These are phyloP conservation scores for Setipinna tenuifilis DNA, from an alignment of 2,797 vertebrate species.

Conservation along the genomic window DNA sequence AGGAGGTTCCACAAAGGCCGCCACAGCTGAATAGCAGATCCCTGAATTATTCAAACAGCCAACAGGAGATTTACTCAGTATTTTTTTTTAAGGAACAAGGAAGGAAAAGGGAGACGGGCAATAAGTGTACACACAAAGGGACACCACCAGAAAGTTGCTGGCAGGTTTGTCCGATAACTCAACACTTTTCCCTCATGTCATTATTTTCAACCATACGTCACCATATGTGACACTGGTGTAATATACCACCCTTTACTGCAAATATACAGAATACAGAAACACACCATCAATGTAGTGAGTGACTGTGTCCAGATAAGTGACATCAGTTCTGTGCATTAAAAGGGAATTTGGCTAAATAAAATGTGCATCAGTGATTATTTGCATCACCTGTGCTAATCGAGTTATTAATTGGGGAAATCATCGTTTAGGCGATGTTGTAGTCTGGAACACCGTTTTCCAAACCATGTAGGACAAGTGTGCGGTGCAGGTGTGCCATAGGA, in stretches of 20 bases:
- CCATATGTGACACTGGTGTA: background rate
- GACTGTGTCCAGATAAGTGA: no score
- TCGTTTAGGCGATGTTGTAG: no score
- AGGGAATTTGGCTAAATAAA: no score
- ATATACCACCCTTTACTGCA: background rate
- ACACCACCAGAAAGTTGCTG: slow-evolving; percentile 25
- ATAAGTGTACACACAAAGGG: slow-evolving; percentile 38
- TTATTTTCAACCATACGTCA: background rate
- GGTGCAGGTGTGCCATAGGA: no score
- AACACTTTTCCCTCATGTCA: background rate
- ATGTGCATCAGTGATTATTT: no score
- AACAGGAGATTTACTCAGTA: slow-evolving; percentile 50
- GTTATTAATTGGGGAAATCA: no score
- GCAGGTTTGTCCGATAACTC: background rate
- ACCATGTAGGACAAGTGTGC: no score
- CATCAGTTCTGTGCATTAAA: no score
- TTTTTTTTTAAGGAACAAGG: background rate
- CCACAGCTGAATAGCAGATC: slow-evolving; percentile 56
- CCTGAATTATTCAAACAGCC: slow-evolving; percentile 73
- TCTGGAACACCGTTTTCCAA: no score
- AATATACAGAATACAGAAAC: no score
- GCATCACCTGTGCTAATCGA: slow-evolving; percentile 55
- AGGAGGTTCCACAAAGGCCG: background rate
- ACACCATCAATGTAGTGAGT: slow-evolving; percentile 53
- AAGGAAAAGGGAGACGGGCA: background rate